A percentile compares a stretch with the other conserved stretches of the same genome.
These are phyloP conservation scores for Neotoma lepida DNA, from an alignment of 2,113 vertebrate genomes.

Conservation along the genomic window DNA sequence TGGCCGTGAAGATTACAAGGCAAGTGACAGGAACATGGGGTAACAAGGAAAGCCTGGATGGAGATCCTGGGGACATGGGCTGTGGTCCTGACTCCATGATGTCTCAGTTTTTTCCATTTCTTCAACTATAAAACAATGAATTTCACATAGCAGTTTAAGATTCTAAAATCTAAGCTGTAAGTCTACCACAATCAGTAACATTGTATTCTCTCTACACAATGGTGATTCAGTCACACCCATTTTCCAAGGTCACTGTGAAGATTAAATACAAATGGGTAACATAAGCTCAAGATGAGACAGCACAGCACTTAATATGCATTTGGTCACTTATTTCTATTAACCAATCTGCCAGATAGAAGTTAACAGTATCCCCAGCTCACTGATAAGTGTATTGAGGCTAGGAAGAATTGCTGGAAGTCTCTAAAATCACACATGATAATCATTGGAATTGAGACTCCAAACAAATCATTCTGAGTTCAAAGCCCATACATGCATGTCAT, in stretches of 20 bases:
- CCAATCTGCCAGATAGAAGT: neutral
- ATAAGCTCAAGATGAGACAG: neutral
- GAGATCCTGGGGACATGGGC: rapidly evolving
- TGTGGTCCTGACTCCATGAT: neutral
- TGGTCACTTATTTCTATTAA: constrained; percentile 11
- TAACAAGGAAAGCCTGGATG: neutral
- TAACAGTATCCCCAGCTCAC: neutral
- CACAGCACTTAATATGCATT: neutral
- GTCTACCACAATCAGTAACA: neutral
- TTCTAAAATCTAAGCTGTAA: constrained; percentile 27
- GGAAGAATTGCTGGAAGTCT: neutral
- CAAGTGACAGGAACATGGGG: neutral
- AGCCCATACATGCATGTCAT: neutral
- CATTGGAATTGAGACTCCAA: neutral
- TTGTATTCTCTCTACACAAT: neutral
- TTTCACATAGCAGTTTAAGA: neutral
- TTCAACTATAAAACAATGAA: neutral
- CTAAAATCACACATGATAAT: neutral
- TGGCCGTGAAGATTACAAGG: neutral
- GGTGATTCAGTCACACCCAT: neutral
- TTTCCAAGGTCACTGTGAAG: constrained; percentile 4
- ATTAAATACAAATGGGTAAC: neutral
- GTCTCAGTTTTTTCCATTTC: neutral
- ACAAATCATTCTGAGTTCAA: neutral
- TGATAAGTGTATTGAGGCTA: neutral